phyloP scores from a whole-genome alignment of 2,113 vertebrate genomes.

The Vulpes vulpes region DNA sequence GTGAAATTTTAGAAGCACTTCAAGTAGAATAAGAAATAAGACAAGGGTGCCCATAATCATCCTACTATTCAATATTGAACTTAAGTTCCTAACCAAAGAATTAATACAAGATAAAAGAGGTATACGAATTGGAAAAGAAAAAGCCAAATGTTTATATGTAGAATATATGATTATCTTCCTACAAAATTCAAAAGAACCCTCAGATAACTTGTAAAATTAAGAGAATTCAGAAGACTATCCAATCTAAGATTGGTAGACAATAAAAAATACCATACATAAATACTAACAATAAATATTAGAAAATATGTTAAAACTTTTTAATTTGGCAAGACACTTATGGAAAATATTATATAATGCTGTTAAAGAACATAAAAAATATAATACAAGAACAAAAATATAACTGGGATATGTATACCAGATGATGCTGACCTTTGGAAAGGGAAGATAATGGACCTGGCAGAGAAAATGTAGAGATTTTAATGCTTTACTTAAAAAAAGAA shows the following conservation, averaged over 20 bases:
- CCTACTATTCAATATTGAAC: not conserved
- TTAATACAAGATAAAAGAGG: not conserved
- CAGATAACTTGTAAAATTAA: constrained; percentile 2
- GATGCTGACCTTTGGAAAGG: not conserved
- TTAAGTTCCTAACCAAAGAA: not conserved
- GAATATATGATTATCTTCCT: not conserved
- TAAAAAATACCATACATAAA: constrained; percentile 40
- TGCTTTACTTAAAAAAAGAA: not conserved
- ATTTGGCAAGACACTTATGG: not conserved
- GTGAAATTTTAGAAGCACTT: constrained; percentile 35
- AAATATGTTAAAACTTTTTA: not conserved
- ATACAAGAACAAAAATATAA: constrained; percentile 1
- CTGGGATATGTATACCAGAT: not conserved
- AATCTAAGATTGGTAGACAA: not conserved
- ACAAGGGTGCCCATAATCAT: not conserved
- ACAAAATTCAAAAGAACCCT: constrained; percentile 28
- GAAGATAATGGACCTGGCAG: not conserved
- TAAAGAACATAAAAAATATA: constrained; percentile 26
- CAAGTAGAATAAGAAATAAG: not conserved
- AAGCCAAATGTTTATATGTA: not conserved
- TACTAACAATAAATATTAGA: not conserved
- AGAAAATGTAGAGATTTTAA: constrained; percentile 1
- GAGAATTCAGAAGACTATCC: not conserved
- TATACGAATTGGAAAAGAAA: not conserved
- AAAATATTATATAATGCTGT: not conserved